These are phyloP conservation scores for Enteromius radiatus DNA, from an alignment of 2,797 vertebrate species.

Conservation along the genomic window DNA sequence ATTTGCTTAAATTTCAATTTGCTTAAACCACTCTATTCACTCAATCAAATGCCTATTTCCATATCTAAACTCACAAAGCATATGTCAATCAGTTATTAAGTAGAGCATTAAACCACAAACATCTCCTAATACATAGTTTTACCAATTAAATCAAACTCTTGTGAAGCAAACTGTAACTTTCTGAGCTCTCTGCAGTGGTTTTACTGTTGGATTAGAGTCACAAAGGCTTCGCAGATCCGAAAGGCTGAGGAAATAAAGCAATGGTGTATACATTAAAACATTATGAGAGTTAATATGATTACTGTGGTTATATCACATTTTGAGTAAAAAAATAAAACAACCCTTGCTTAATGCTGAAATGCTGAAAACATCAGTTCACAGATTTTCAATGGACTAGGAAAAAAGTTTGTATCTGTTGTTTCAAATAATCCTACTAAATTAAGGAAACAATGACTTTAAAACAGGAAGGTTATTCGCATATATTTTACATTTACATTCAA, in stretches of 20 bases:
- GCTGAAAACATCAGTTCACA: background rate
- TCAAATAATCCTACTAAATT: background rate
- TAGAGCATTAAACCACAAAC: constrained; percentile 40
- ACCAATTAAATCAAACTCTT: constrained; percentile 4
- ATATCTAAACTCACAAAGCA: constrained; percentile 9
- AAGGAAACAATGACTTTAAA: background rate
- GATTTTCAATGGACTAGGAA: background rate
- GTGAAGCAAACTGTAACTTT: background rate
- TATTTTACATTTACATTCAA: constrained; percentile 10
- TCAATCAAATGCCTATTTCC: background rate
- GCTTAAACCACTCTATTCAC: constrained; percentile 26
- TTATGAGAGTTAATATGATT: background rate
- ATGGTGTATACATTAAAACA: background rate
- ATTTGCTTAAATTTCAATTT: constrained; percentile 34
- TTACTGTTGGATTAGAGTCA: background rate
- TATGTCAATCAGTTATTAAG: constrained; percentile 26
- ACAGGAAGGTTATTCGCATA: background rate
- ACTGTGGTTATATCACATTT: background rate
- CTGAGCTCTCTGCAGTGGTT: background rate
- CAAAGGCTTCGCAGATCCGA: background rate
- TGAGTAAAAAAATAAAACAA: background rate
- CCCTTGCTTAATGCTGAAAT: background rate
- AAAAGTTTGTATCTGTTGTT: background rate
- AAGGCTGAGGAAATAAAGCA: background rate
- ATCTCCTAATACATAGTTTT: background rate